Percentiles rank a stretch among this genome's conserved stretches.
Conservation (phyloP, 1,140 invertebrate species). For the Agrypnia vestita region DNA sequence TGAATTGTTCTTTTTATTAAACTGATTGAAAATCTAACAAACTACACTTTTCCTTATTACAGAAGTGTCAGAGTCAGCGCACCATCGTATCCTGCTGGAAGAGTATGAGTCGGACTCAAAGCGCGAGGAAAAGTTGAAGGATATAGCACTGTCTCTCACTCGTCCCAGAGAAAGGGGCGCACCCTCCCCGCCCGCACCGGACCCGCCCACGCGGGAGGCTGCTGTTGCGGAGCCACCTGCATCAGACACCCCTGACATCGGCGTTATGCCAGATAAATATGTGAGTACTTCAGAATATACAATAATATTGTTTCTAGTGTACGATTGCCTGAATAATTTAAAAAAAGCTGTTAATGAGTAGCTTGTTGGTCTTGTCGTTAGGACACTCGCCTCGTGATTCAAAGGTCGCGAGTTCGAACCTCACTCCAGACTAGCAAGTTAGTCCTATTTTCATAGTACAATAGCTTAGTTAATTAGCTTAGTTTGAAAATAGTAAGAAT, state of each 20-base stretch:
- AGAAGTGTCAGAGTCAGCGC: constrained; percentile 58
- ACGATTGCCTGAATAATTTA: too few relatives aligned
- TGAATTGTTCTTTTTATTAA: too few relatives aligned
- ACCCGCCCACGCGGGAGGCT: constrained; percentile 69
- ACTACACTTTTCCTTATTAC: constrained; percentile 55
- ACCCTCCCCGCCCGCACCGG: constrained; percentile 66
- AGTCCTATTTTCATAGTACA: too few relatives aligned
- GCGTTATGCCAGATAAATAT: constrained; percentile 69
- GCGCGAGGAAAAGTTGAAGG: constrained; percentile 80
- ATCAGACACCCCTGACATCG: constrained; percentile 63
- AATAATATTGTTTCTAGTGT: too few relatives aligned
- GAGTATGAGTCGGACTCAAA: constrained; percentile 76
- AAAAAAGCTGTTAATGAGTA: too few relatives aligned
- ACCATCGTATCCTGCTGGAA: constrained; percentile 67
- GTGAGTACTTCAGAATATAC: constrained; percentile 64
- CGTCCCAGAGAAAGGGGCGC: constrained; percentile 73
- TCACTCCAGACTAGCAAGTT: too few relatives aligned
- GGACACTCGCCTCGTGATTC: too few relatives aligned
- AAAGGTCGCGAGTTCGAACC: too few relatives aligned
- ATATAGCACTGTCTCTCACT: constrained; percentile 83
- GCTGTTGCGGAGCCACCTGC: constrained; percentile 59
- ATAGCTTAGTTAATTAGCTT: too few relatives aligned
- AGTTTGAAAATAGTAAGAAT: too few relatives aligned
- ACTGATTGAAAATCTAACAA: background rate
- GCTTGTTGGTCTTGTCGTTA: too few relatives aligned